A percentile compares a stretch with the other conserved stretches of the same genome.
These are phyloP conservation scores for Phengaris arion DNA, from an alignment of 2,888 invertebrate genomes.

Conservation along the genomic window DNA sequence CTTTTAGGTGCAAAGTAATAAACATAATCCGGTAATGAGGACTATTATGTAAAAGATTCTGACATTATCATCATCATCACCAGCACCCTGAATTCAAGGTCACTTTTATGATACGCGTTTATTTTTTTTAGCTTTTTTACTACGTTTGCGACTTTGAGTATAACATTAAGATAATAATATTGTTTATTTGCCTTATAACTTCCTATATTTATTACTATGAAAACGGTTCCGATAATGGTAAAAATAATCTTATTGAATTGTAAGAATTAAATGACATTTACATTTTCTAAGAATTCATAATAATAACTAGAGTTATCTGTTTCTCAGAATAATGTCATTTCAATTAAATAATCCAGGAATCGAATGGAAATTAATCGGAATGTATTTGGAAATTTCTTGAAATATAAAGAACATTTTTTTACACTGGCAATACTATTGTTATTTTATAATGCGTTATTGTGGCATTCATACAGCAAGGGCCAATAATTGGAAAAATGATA, in stretches of 20 bases:
- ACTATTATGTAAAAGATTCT: conserved; percentile 28
- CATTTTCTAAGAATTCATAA: not conserved
- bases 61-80: not conserved
- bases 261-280: not conserved
- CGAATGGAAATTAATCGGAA: not conserved
- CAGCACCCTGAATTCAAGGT: not conserved
- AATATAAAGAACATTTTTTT: not conserved
- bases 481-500: conserved; percentile 59
- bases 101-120: too few species aligned
- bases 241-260: not conserved
- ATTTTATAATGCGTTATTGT: conserved; percentile 16
- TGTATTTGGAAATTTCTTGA: too few species aligned
- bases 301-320: not conserved
- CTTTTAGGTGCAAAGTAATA: conserved; percentile 37
- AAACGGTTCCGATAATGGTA: not conserved
- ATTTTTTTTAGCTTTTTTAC: too few species aligned
- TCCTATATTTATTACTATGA: too few species aligned
- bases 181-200: too few species aligned
- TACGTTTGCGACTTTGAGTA: too few species aligned
- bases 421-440: conserved; percentile 1
- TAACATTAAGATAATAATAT: too few species aligned
- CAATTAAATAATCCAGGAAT: not conserved
- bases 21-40: conserved; percentile 29
- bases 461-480: conserved; percentile 11
- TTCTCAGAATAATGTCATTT: not conserved